phyloP scores from a whole-genome alignment of 2,113 vertebrate species.

The Pollachius pollachius region DNA sequence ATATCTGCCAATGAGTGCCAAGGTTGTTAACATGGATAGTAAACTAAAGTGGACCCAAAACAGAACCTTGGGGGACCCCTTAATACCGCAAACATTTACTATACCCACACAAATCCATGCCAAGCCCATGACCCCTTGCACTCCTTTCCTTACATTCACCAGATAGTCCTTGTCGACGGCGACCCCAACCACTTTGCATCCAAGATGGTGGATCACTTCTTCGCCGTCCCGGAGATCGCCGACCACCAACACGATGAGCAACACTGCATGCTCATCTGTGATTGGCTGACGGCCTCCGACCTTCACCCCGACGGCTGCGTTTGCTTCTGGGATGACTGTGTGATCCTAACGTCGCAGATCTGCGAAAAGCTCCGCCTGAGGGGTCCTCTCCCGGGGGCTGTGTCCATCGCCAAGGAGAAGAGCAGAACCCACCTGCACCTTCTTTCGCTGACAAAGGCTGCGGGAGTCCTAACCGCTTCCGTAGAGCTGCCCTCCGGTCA shows the following conservation, averaged over 20 bases:
- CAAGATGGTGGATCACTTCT: slow-evolving; percentile 75
- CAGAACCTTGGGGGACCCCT: no score
- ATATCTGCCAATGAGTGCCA: no score
- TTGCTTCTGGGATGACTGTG: slow-evolving; percentile 83
- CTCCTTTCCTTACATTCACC: slow-evolving; percentile 22
- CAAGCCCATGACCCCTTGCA: neutral
- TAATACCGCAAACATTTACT: neutral
- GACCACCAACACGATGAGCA: slow-evolving; percentile 76
- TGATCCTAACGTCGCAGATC: slow-evolving; percentile 76
- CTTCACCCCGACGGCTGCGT: slow-evolving; percentile 75
- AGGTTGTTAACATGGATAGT: neutral
- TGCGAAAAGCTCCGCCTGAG: slow-evolving; percentile 72
- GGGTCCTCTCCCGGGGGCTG: slow-evolving; percentile 59
- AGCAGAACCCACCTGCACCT: slow-evolving; percentile 77
- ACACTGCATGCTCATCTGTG: slow-evolving; percentile 63
- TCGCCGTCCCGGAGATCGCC: slow-evolving; percentile 72
- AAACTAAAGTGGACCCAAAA: no score
- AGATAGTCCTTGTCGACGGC: slow-evolving; percentile 80
- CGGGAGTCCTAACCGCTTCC: neutral
- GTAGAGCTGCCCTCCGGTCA: slow-evolving; percentile 8
- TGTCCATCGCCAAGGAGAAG: slow-evolving; percentile 78
- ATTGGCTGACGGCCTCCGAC: slow-evolving; percentile 59
- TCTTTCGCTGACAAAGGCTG: slow-evolving; percentile 21
- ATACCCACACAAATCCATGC: neutral
- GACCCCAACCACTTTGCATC: slow-evolving; percentile 80